Percentiles rank a stretch among this genome's conserved stretches.
phyloP scores from a whole-genome alignment of 2,113 vertebrate species.

The Vulpes vulpes region DNA sequence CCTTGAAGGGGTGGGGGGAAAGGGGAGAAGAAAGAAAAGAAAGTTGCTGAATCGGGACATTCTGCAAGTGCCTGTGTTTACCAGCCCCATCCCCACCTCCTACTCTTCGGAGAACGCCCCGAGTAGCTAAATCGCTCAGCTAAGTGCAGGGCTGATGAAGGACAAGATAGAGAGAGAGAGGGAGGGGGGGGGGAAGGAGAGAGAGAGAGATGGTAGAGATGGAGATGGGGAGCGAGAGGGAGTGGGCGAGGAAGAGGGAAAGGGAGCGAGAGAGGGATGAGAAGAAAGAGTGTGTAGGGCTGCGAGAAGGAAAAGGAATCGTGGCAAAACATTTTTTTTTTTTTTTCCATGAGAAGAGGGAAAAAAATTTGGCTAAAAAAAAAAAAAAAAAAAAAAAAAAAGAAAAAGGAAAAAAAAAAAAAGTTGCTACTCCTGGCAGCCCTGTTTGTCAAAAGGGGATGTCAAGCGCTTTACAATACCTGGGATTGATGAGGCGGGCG shows the following conservation, averaged over 20 bases:
- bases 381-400: slow-evolving; percentile 90
- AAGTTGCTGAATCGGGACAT: slow-evolving; percentile 86
- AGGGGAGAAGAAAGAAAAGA: slow-evolving; percentile 67
- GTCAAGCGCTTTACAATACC: slow-evolving; percentile 95
- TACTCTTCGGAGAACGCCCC: background rate
- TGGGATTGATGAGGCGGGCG: slow-evolving; percentile 96
- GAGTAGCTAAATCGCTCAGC: slow-evolving; percentile 16
- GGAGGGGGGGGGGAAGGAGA: background rate
- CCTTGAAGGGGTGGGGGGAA: slow-evolving; percentile 51
- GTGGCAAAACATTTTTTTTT: slow-evolving; percentile 47
- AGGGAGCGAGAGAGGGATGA: background rate
- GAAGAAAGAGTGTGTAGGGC: background rate
- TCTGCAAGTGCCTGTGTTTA: slow-evolving; percentile 78
- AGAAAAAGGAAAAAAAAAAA: slow-evolving; percentile 87
- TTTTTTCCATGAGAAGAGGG: slow-evolving; percentile 77
- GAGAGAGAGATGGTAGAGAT: background rate
- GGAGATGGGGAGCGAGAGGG: slow-evolving; percentile 60
- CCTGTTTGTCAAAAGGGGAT: slow-evolving; percentile 92
- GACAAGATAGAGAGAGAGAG: background rate
- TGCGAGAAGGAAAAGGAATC: slow-evolving; percentile 57
- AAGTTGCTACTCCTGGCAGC: slow-evolving; percentile 92
- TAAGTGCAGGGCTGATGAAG: slow-evolving; percentile 49
- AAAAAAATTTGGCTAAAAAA: slow-evolving; percentile 70
- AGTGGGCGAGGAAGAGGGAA: slow-evolving; percentile 53
- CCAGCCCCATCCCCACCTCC: slow-evolving; percentile 60